Conservation (phyloP, 2,888 invertebrate species). For the Oscheius onirici region DNA sequence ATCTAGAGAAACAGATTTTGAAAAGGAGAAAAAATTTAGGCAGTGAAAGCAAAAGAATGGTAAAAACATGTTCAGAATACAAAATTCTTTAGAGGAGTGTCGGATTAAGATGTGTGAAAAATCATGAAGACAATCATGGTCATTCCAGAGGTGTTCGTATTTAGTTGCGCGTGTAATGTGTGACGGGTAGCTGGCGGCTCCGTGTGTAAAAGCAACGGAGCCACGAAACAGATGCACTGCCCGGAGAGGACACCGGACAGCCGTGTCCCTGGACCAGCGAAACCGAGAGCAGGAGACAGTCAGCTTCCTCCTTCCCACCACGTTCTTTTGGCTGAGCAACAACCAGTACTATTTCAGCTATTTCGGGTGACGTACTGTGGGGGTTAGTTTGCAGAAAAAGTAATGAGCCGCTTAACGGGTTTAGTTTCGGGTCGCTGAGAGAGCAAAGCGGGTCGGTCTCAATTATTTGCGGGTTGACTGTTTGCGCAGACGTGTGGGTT, state of each 20-base stretch:
- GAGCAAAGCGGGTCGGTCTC: constrained; percentile 16
- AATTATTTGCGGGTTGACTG: constrained; percentile 30
- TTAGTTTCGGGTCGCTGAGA: constrained; percentile 23
- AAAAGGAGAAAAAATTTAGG: not conserved
- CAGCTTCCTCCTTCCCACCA: too few relatives aligned
- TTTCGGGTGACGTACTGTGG: not conserved
- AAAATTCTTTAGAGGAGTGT: too few relatives aligned
- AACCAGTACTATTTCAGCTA: too few relatives aligned
- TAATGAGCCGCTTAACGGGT: constrained; percentile 20
- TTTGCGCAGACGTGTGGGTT: constrained; percentile 22
- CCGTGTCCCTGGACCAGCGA: constrained; percentile 9
- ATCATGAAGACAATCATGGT: not conserved
- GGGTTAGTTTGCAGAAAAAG: not conserved
- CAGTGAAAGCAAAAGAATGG: not conserved
- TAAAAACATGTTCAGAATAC: too few relatives aligned
- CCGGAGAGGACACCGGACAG: constrained; percentile 26
- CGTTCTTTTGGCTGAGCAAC: too few relatives aligned
- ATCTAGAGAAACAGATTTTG: not conserved
- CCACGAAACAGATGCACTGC: constrained; percentile 31
- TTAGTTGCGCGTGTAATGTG: constrained; percentile 32
- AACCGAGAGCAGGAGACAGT: not conserved
- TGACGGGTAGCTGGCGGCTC: constrained; percentile 32
- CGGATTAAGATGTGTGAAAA: not conserved
- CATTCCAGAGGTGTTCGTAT: constrained; percentile 32
- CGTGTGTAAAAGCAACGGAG: constrained; percentile 33